Evolutionary conservation across 2,888 invertebrate genomes (phyloP), one percentile per base, ranked within the genome.

Genomic region (Cryptus armator): DNA sequence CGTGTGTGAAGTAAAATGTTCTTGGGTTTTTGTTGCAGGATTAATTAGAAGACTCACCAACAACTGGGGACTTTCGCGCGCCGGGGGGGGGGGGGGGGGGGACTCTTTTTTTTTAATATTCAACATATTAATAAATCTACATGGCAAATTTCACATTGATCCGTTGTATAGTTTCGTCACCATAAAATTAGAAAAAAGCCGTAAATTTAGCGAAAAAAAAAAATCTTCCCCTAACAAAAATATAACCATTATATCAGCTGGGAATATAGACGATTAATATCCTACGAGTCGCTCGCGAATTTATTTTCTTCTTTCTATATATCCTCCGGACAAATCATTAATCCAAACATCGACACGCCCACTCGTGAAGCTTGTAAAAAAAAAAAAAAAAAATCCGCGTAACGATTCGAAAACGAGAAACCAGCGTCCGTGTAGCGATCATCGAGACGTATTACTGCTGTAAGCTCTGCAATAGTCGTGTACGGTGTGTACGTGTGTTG

Each of bases 281-380:
- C 71, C 75, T 66, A 71, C 56, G 48, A 70, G 51, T 37, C 32
- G 51, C 64, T 43, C n/a, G 29, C 16, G 53, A n/a, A 44, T 70
- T 68, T 71, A 16, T 67, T 79, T 83, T 19, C 19, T 53, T 67
- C 66, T 44, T 68, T 68, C 67, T 19, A 71, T 37, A 9, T 37
- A 79, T 80, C 56, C 80, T 71, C 56, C 71, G 62, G 66, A 19
- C 70, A 32, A 48, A 80, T 84, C 83, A 84, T 84, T 84, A 84
- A 71, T 84, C 75, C 66, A 2, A 19, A 19, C 29, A 62, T 56
- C n/a, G 83, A 71, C 79, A 76, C 83, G 79, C 79, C 79, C 66
- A 46, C 56, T 53, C 10, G 67, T 37, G 59, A n/a, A 72, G 59
- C 56, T 46, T 24, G 19, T 43, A 51, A 62, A 78, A 76, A 77